Evolutionary conservation across 1,140 invertebrate species (phyloP), one percentile per base, ranked within the genome.

Genomic region (Hetaerina americana): DNA sequence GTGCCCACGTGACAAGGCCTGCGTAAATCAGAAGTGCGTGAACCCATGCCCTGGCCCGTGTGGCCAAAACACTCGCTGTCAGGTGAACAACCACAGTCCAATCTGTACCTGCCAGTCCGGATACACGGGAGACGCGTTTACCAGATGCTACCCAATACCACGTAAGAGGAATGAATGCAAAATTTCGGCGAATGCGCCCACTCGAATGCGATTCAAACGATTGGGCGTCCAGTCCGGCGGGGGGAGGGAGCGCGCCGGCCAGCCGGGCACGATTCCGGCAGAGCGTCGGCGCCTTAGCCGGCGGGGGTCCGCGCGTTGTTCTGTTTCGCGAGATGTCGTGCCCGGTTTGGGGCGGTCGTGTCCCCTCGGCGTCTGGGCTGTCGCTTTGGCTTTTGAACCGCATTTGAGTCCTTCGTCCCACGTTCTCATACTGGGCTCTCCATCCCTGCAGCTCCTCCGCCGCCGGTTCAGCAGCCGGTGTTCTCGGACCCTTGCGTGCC

Each of bases 281-380:
- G 77, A 81, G 31, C 15, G 40, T 82, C 81, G 73, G 75, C 73
- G 12, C 77, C 81, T 18, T n/a, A n/a, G 75, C 77, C 68, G 80
- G 82, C 71, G 83, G 85, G 74, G 78, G 79, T 72, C 80, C 81
- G 22, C 75, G 82, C n/a, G n/a, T n/a, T n/a, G n/a, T n/a, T n/a
- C n/a, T n/a, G n/a, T n/a, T 57, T n/a, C 40, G 40, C 40, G 40
- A n/a, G 22, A n/a, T n/a, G 40, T 57, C 40, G 2, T n/a, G 77
- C 77, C 18, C 84, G 84, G 74, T 77, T 79, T 24, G 76, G 27
- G 75, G 78, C 74, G 70, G 77, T 67, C 67, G 75, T 71, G 28
- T 68, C 28, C 66, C 66, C 71, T 70, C 78, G 75, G 24, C 75
- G 77, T 73, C 77, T 77, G 15, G 40, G 57, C 77, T 78, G 69